Base-by-base conservation (phyloP, 2,113 vertebrate genomes). In the Megaceryle torquata region DNA sequence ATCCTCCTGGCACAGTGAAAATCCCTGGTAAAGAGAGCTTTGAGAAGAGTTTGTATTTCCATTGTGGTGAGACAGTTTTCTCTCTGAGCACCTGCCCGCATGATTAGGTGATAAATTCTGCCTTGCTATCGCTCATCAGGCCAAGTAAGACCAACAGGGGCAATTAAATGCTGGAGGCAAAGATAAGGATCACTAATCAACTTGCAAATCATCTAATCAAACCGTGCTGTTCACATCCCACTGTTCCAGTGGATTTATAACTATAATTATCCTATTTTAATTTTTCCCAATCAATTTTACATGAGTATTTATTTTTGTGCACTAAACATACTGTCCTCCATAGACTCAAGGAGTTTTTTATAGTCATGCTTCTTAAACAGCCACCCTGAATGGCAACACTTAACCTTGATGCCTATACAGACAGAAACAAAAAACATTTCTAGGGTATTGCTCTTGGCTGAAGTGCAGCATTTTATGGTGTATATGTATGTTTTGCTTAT, bases 121-220 rank as follows among this genome's bases (percentile, higher is more conserved):
- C 79, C 82, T 81, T 33, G 28, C 0, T 20, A 87, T 93, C 60
- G 22, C 59, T 96, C 89, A 96, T 96, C 85, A 94, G 87, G 68
- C 90, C 93, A 77, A 17, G 79, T 50, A 20, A 88, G 89, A 89
- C 91, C 95, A 93, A 80, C 85, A 31, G 85, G 82, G 51, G 41
- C 72, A 91, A 95, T 94, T 95, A 95, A 86, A 91, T 22, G 72
- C 93, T 91, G 79, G 46, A 94, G 88, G 85, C 67, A 90, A 95
- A 91, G 75, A 89, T 92, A 91, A 95, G 90, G 90, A 95, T 97
- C 93, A 71, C 88, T 96, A 96, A 97, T 97, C 94, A 96, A 93
- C 93, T 96, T 96, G 95, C 95, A 97, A 97, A 97, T 96, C 64
- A 25, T 85, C 94, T 97, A 95, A 97, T 97, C 96, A 95, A 94